These are phyloP conservation scores for Petrocephalus sullivani DNA, from an alignment of 2,797 vertebrate genomes.

Conservation along the genomic window DNA sequence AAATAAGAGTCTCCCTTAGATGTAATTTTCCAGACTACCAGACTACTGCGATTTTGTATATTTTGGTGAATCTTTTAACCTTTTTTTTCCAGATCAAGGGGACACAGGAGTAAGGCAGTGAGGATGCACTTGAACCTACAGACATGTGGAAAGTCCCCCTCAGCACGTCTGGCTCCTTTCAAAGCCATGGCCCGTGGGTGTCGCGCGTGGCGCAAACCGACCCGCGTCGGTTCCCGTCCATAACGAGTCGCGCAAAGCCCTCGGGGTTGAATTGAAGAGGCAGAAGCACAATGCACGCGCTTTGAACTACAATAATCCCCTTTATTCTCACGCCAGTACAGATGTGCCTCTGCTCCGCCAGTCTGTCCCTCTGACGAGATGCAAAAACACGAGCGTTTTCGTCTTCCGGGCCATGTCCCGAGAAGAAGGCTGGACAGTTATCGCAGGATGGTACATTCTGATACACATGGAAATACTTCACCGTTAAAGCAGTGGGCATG, in stretches of 20 bases:
- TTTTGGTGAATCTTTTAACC: constrained; percentile 22
- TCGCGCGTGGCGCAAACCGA: constrained; percentile 46
- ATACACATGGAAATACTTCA: background rate
- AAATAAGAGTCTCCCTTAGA: constrained; percentile 57
- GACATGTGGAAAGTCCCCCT: constrained; percentile 23
- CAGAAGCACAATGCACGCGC: background rate
- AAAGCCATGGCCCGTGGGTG: constrained; percentile 26
- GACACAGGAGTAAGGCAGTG: constrained; percentile 33
- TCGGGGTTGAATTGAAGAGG: constrained; percentile 9
- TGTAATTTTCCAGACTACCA: constrained; percentile 51
- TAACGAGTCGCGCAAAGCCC: constrained; percentile 46
- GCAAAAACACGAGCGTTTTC: background rate
- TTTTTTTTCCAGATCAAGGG: constrained; percentile 24
- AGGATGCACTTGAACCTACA: constrained; percentile 27
- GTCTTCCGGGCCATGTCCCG: background rate
- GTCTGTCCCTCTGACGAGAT: background rate
- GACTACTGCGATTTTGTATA: constrained; percentile 21
- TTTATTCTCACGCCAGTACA: constrained; percentile 18
- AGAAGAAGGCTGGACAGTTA: background rate
- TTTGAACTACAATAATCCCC: constrained; percentile 15
- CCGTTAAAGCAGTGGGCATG: background rate
- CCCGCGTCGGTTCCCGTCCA: constrained; percentile 48
- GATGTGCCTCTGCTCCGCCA: background rate
- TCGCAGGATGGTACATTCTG: background rate
- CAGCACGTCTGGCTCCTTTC: constrained; percentile 18